Evolutionary conservation across 2,113 vertebrate species (phyloP), one percentile per base, ranked within the genome.

Genomic region (Carollia perspicillata): DNA sequence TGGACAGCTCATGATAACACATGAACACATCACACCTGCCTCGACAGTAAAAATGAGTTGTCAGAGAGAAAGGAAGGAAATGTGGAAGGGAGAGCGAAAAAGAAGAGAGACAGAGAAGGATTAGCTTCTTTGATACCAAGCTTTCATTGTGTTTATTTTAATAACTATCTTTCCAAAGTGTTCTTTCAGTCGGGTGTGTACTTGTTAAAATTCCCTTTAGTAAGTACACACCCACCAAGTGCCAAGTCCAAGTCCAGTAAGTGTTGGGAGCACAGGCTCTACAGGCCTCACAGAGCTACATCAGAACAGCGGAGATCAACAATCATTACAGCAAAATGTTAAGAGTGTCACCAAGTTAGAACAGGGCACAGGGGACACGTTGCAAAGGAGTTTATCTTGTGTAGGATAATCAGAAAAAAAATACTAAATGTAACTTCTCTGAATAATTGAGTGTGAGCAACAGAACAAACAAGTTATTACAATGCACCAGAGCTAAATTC

Each of bases 1-100:
- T 42, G 42, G 49, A 89, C 96, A 95, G 85, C 95, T 94, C 92
- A 80, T 6, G 79, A 51, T 20, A 85, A 30, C 26, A 0, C 23
- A 65, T 33, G 71, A 69, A 49, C 9, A 42, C 0, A 0, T 14
- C 40, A 79, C 11, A 47, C 51, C 72, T 8, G 37, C 42, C 69
- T 9, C 8, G 6, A 94, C 3, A n/a, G 60, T 3, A 20, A 47
- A 89, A 23, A 66, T 30, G 44, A 71, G 30, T 4, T 65, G 37
- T 65, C 47, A 26, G n/a, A 84, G 33, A 68, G 11, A 23, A 44
- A 53, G 35, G 9, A n/a, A 75, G 44, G 51, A 40, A 68, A 44
- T 14, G 49, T 65, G 37, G 16, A 16, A 5, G 14, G 12, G 23
- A 11, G 35, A 11, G n/a, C 2, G 17, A 44, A 8, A 30, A 8